Evolutionary conservation across 1,140 invertebrate species (phyloP).

Genomic region (Drosophila cardini): DNA sequence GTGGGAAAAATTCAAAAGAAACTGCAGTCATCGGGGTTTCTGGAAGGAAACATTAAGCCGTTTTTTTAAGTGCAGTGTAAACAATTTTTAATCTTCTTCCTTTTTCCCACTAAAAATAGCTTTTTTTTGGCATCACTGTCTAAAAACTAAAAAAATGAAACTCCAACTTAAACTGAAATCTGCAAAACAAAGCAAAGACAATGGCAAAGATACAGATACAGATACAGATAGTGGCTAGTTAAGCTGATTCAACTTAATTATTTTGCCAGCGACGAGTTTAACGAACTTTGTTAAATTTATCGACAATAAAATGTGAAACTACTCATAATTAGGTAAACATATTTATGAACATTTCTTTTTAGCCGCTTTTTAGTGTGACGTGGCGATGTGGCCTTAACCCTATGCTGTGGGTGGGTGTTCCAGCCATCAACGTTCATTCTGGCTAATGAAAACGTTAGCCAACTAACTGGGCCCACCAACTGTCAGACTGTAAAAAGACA

Average conservation of each 20-base stretch:
- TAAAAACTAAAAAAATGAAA: constrained; percentile 16
- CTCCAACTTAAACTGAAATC: constrained; percentile 3
- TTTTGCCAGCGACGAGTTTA: constrained; percentile 59
- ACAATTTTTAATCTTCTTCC: no score
- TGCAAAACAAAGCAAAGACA: constrained; percentile 4
- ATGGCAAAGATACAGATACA: constrained; percentile 30
- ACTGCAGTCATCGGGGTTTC: no score
- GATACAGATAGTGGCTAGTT: constrained; percentile 34
- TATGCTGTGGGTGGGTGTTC: constrained; percentile 68
- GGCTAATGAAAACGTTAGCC: constrained; percentile 76
- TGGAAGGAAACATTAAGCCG: no score
- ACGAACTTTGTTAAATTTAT: constrained; percentile 75
- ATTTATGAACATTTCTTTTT: constrained; percentile 56
- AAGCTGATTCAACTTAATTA: constrained; percentile 43
- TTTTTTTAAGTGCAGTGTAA: no score
- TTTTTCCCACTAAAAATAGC: no score
- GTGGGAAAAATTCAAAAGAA: no score
- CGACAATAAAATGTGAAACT: constrained; percentile 73
- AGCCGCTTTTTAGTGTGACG: constrained; percentile 18
- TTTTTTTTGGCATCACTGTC: no score
- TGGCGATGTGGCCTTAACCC: constrained; percentile 16
- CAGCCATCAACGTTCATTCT: constrained; percentile 58
- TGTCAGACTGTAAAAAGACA: constrained; percentile 37
- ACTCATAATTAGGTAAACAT: constrained; percentile 72
- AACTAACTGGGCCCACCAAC: constrained; percentile 59